Evolutionary conservation across 1,140 invertebrate genomes (phyloP).

Genomic region (Ips typographus): DNA sequence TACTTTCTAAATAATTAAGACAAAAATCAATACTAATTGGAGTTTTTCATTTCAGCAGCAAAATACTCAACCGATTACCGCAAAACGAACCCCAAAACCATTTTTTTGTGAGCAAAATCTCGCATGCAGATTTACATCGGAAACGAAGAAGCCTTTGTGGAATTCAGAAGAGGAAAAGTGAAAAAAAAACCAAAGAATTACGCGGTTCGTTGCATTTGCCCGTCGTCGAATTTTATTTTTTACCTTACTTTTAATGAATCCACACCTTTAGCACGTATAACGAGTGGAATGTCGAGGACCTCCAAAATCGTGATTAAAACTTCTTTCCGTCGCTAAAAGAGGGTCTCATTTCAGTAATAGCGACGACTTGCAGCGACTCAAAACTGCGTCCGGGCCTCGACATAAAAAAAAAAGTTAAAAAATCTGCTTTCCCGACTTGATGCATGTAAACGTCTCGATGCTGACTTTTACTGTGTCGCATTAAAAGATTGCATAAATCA

Average conservation of each 20-base stretch:
- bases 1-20: no score
- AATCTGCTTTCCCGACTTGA: not conserved
- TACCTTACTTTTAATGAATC: slow-evolving; percentile 23
- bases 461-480: not conserved
- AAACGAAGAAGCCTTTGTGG: no score
- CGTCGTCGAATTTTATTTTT: slow-evolving; percentile 3
- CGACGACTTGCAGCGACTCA: slow-evolving; percentile 18
- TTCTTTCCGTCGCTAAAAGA: slow-evolving; percentile 9
- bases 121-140: no score
- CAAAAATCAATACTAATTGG: no score
- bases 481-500: no score
- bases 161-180: no score
- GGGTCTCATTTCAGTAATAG: slow-evolving; percentile 28
- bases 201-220: slow-evolving; percentile 4
- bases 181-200: not conserved
- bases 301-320: slow-evolving; percentile 31
- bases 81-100: no score
- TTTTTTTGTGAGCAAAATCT: no score
- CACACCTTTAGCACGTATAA: slow-evolving; percentile 11
- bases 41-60: no score
- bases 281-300: slow-evolving; percentile 22
- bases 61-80: no score
- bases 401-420: not conserved
- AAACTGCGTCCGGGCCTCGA: not conserved
- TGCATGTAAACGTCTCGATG: not conserved